Conservation (phyloP, 2,888 invertebrate genomes). For the Tillus elongatus region DNA sequence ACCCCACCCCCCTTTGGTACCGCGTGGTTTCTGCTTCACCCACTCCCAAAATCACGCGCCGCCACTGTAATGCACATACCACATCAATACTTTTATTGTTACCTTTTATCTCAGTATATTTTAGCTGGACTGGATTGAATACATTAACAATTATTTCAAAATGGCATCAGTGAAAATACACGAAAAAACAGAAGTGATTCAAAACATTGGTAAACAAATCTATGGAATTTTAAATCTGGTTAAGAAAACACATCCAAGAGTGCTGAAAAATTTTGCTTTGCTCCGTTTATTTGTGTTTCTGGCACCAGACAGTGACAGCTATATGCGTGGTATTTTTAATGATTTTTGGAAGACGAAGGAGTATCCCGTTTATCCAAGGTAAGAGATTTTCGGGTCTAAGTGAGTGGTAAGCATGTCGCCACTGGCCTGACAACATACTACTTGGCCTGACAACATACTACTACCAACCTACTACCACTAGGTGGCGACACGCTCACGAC, state of each 20-base stretch:
- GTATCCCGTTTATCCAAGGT: conserved; percentile 26
- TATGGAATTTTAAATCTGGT: conserved; percentile 35
- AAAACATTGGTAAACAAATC: conserved; percentile 18
- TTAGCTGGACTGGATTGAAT: conserved; percentile 38
- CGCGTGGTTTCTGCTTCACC: too few species aligned
- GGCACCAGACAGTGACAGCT: conserved; percentile 34
- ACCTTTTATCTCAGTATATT: conserved; percentile 14
- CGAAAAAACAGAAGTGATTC: conserved; percentile 26
- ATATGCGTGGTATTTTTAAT: conserved; percentile 31
- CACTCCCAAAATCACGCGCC: too few species aligned
- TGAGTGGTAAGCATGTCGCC: too few species aligned
- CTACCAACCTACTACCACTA: too few species aligned
- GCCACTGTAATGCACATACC: too few species aligned
- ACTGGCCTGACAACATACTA: too few species aligned
- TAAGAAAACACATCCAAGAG: conserved; percentile 25
- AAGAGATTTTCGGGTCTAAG: too few species aligned
- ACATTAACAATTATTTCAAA: conserved; percentile 29
- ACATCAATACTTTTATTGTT: background rate
- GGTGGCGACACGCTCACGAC: too few species aligned
- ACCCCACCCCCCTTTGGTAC: too few species aligned
- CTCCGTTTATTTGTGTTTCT: conserved; percentile 34
- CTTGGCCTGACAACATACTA: too few species aligned
- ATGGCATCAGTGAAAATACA: conserved; percentile 29
- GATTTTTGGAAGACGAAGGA: conserved; percentile 29
- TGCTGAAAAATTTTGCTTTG: conserved; percentile 36